Base-by-base conservation (phyloP, 1,140 invertebrate genomes). In the Agrilus planipennis region DNA sequence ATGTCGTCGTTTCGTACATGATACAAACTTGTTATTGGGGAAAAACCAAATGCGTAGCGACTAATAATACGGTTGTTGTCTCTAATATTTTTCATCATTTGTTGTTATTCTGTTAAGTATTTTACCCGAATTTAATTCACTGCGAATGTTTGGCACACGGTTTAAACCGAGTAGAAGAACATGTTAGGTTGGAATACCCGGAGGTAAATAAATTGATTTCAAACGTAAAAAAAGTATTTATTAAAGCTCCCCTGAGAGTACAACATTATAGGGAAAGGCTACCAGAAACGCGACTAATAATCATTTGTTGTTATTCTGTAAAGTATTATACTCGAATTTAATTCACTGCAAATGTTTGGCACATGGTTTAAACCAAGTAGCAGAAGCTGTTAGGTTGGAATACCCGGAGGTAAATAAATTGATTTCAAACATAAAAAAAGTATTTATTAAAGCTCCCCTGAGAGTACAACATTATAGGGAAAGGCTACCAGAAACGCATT, bases 141-240 rank as follows among this genome's bases (percentile, higher is more conserved):
- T 10, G 62, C 1, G 62, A 56, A 5, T 66, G 60, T 45, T 41
- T 63, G 11, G 60, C 55, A 22, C 58, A 64, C 42, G 54, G 42
- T 41, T 17, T 62, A 29, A 51, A 66, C 43, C 18, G 51, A 39
- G 32, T 65, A 31, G 55, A 52, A 17, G 60, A 65, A 54, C 41
- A 52, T 23, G 39, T 65, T 6, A 34, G 62, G 42, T 22, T 17
- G 17, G 19, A 39, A 23, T 64, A 50, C 42, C 21, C 40, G 15
- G 45, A 44, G 32, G 56, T 63, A 14, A 49, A 59, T 51, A 45
- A 44, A 44, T 39, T 54, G 35, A 51, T 56, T 42, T 51, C 39
- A 30, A 46, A 31, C 25, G 42, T 41, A 41, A 52, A 58, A 50
- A 53, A 50, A 46, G 28, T 51, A 22, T 45, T 45, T 39, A 35